Evolutionary conservation across 2,113 vertebrate species (phyloP).

Genomic region (Psophia crepitans): DNA sequence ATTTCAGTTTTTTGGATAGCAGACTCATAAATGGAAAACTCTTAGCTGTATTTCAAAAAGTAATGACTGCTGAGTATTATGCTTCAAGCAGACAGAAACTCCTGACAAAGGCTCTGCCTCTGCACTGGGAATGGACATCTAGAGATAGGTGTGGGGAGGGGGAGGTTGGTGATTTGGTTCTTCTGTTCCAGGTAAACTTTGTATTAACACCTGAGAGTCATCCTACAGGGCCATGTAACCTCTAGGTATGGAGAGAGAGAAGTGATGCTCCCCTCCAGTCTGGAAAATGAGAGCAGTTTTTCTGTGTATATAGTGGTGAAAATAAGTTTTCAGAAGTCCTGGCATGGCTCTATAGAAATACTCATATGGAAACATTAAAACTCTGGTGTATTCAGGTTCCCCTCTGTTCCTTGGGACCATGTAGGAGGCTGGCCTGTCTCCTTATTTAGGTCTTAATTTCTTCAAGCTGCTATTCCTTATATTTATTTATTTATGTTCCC

Average conservation of each 20-base stretch:
- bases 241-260: background rate
- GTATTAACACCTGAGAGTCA: background rate
- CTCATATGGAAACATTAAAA: background rate
- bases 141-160: background rate
- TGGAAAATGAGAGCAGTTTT: background rate
- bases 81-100: background rate
- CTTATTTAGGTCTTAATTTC: background rate
- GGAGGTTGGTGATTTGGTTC: background rate
- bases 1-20: background rate
- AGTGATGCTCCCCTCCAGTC: background rate
- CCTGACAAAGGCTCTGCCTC: background rate
- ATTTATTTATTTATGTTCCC: background rate
- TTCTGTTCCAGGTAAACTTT: background rate
- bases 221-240: background rate
- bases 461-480: background rate
- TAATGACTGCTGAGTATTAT: background rate
- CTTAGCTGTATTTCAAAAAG: background rate
- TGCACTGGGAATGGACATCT: background rate
- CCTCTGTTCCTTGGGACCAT: background rate
- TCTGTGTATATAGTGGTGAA: background rate
- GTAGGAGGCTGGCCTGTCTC: background rate
- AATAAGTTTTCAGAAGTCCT: background rate
- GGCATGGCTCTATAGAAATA: background rate
- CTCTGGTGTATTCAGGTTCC: background rate
- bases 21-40: background rate